Percentiles rank a stretch among this genome's conserved stretches.
These are phyloP conservation scores for Uria aalge DNA, from an alignment of 2,113 vertebrate genomes.

Conservation along the genomic window DNA sequence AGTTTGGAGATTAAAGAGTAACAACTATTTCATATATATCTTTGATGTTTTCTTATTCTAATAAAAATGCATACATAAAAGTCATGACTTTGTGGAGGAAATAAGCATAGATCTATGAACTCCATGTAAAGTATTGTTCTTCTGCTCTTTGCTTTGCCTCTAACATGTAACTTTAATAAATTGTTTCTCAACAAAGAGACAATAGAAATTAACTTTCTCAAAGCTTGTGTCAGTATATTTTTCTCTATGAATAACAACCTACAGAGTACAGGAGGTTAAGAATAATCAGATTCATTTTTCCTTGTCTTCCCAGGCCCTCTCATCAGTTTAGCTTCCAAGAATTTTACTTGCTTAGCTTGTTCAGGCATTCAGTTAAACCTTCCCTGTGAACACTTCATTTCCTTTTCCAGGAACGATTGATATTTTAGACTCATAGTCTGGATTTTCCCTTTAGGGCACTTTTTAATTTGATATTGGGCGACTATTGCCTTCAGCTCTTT, in stretches of 20 bases:
- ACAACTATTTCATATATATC: background rate
- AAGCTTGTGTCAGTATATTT: background rate
- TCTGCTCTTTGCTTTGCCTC: background rate
- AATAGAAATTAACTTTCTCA: background rate
- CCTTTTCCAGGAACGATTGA: background rate
- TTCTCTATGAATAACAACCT: background rate
- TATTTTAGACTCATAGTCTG: background rate
- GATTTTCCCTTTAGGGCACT: background rate
- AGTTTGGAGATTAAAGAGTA: background rate
- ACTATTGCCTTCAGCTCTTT: background rate
- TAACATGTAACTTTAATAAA: background rate
- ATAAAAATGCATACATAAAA: background rate
- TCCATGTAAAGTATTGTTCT: background rate
- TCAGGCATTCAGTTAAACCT: background rate
- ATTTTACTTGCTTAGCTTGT: background rate
- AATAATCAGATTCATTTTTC: background rate
- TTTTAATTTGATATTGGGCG: background rate
- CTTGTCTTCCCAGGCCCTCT: background rate
- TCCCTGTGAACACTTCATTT: background rate
- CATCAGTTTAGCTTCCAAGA: background rate
- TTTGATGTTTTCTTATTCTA: background rate
- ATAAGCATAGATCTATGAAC: background rate
- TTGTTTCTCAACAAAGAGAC: background rate
- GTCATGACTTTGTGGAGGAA: background rate
- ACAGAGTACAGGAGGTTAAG: background rate